Percentiles rank a stretch among this genome's conserved stretches.
Evolutionary conservation across 1,140 invertebrate species (phyloP).

Genomic region (Mamestra configurata): DNA sequence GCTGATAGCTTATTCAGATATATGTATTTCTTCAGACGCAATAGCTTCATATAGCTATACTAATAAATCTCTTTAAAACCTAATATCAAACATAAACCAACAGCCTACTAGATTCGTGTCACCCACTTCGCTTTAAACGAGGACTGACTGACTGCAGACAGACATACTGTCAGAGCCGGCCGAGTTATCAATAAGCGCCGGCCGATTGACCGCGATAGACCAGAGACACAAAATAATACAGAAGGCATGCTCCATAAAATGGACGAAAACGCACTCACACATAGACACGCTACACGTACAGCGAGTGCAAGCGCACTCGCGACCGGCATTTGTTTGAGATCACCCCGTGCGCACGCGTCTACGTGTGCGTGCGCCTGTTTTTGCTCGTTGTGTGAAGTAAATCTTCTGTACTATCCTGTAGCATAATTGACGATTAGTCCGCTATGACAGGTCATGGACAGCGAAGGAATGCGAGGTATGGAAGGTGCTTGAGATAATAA

Average conservation of each 20-base stretch:
- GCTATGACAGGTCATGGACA: conserved; percentile 37
- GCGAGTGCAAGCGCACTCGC: too few relatives aligned
- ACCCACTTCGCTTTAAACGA: conserved; percentile 38
- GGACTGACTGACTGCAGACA: conserved; percentile 18
- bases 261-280: too few relatives aligned
- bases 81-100: conserved; percentile 14
- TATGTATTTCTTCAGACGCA: neutral
- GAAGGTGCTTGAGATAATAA: conserved; percentile 29
- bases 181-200: conserved; percentile 37
- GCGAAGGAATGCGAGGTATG: conserved; percentile 17
- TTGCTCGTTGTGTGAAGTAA: neutral
- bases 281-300: neutral
- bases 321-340: too few relatives aligned
- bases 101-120: conserved; percentile 21
- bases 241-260: neutral
- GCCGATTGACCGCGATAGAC: conserved; percentile 34
- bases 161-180: conserved; percentile 30
- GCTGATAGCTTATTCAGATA: too few relatives aligned
- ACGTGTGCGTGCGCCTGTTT: neutral
- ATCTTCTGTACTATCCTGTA: neutral
- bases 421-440: conserved; percentile 26
- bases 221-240: neutral
- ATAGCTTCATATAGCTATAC: neutral
- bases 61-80: conserved; percentile 16
- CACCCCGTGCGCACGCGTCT: neutral